Evolutionary conservation across 2,888 invertebrate genomes (phyloP).

Genomic region (Acanthopleura granulata): DNA sequence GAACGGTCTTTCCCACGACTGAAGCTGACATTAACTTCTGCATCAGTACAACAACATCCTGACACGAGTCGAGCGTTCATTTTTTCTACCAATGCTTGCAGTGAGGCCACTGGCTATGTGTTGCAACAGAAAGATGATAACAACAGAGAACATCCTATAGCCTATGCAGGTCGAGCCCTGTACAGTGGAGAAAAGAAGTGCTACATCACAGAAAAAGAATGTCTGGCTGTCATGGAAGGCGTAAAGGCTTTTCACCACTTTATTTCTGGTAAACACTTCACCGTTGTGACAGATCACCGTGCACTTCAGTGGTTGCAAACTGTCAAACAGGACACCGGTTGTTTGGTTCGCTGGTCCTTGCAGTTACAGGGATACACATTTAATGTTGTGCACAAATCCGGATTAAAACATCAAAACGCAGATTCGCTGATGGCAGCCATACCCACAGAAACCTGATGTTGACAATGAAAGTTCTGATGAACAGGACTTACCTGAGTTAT

Average conservation of each 20-base stretch:
- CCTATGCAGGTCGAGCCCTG: constrained; percentile 33
- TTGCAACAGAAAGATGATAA: too few species aligned
- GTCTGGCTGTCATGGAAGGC: constrained; percentile 36
- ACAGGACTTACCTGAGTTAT: not conserved
- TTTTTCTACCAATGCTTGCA: constrained; percentile 30
- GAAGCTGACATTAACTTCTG: constrained; percentile 41
- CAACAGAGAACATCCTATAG: constrained; percentile 30
- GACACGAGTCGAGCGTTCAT: constrained; percentile 27
- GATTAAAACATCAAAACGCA: constrained; percentile 17
- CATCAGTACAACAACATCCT: constrained; percentile 39
- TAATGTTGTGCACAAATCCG: constrained; percentile 15
- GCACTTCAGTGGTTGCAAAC: too few species aligned
- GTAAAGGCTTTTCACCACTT: constrained; percentile 33
- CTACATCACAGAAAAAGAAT: constrained; percentile 28
- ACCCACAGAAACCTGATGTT: not conserved
- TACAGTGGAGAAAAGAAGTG: constrained; percentile 29
- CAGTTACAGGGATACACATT: constrained; percentile 26
- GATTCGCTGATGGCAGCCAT: not conserved
- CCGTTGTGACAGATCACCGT: constrained; percentile 36
- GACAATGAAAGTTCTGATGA: not conserved
- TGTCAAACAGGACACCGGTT: too few species aligned
- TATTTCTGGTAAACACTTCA: constrained; percentile 29
- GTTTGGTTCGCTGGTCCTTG: constrained; percentile 21
- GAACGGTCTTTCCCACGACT: constrained; percentile 54
- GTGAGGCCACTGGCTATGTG: too few species aligned